These are phyloP conservation scores for Gambusia yucatana DNA, from an alignment of 2,797 vertebrate genomes.

Conservation along the genomic window DNA sequence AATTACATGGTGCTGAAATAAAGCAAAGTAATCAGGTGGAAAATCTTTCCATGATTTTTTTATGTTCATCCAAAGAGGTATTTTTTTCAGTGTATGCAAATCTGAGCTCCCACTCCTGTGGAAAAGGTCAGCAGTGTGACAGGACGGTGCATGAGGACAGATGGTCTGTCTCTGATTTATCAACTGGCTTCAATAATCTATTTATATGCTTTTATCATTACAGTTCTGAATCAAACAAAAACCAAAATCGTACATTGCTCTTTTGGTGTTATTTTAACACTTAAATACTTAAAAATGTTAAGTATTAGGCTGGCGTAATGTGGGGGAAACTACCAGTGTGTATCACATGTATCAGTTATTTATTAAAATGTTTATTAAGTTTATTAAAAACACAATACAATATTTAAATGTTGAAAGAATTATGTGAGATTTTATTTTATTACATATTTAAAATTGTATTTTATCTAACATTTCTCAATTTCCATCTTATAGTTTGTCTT, in stretches of 20 bases:
- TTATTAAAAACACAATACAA: not conserved
- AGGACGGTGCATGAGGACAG: slow-evolving; percentile 44
- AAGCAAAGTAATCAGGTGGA: no score
- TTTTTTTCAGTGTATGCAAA: not conserved
- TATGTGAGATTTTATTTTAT: not conserved
- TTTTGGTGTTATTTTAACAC: not conserved
- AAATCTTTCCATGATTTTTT: no score
- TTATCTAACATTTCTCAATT: not conserved
- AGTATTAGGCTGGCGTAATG: not conserved
- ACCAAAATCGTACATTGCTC: not conserved
- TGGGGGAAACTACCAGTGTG: not conserved
- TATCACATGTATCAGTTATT: not conserved
- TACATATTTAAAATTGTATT: not conserved
- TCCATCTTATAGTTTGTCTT: not conserved
- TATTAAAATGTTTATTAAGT: not conserved
- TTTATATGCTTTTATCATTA: slow-evolving; percentile 25
- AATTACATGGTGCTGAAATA: no score
- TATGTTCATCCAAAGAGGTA: no score
- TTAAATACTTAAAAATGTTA: not conserved
- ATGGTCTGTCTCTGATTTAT: slow-evolving; percentile 53
- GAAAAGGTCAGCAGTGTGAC: slow-evolving; percentile 34
- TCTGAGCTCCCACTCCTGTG: slow-evolving; percentile 24
- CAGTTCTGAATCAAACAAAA: not conserved
- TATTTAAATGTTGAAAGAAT: not conserved
- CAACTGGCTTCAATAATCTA: slow-evolving; percentile 21